Conservation (phyloP, 2,888 invertebrate species). For the Enchytraeus crypticus region DNA sequence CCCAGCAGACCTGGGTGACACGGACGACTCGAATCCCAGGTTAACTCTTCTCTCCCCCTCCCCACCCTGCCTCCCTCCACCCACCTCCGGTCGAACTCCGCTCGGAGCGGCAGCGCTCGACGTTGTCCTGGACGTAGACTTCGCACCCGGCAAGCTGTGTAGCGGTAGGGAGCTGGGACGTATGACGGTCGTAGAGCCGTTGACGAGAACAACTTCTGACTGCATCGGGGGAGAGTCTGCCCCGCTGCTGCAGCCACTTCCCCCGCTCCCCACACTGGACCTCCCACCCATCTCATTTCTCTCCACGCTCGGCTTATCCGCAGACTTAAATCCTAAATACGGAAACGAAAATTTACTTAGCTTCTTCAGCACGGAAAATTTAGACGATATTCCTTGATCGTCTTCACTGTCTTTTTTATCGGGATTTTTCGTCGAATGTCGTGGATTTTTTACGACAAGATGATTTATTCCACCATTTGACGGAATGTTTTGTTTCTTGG, state of each 20-base stretch:
- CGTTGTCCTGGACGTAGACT: no score
- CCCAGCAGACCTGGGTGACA: not conserved
- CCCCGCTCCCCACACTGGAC: not conserved
- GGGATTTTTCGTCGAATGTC: not conserved
- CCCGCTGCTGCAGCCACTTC: not conserved
- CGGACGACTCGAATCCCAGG: not conserved
- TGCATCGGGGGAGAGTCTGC: not conserved
- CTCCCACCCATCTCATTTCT: not conserved
- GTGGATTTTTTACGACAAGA: not conserved
- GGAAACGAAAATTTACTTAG: no score
- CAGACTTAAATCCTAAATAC: not conserved
- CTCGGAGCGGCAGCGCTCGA: no score
- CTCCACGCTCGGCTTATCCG: not conserved
- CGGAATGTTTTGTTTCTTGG: constrained; percentile 47
- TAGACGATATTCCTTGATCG: no score
- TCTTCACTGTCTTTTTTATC: no score
- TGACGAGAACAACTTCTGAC: constrained; percentile 37
- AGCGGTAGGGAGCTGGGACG: constrained; percentile 19
- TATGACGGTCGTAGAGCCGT: constrained; percentile 29
- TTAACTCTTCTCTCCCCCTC: not conserved
- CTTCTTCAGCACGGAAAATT: constrained; percentile 18
- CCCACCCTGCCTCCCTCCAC: not conserved
- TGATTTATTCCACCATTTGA: constrained; percentile 30
- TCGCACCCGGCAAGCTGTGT: no score
- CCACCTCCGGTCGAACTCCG: no score